These are phyloP conservation scores for Sesamia inferens DNA, from an alignment of 2,888 invertebrate genomes.

Conservation along the genomic window DNA sequence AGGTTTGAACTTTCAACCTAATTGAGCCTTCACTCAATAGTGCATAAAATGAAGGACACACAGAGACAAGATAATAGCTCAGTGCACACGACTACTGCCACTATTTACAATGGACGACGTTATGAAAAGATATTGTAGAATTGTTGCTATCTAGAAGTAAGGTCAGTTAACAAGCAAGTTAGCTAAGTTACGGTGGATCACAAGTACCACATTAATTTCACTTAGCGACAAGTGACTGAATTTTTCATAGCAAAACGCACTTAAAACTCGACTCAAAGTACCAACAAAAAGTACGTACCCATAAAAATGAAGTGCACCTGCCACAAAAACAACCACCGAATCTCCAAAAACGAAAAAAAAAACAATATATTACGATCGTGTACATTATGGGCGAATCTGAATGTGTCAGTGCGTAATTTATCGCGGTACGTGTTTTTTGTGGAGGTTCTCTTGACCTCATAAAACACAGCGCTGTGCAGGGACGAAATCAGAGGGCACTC, in stretches of 20 bases:
- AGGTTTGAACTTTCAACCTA: conserved; percentile 47
- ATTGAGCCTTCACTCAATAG: conserved; percentile 51
- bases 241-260: conserved; percentile 17
- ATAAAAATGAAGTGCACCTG: conserved; percentile 63
- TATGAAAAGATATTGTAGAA: not conserved
- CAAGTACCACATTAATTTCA: not conserved
- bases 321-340: conserved; percentile 66
- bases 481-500: conserved; percentile 84
- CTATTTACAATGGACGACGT: conserved; percentile 3
- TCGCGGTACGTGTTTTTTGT: conserved; percentile 88
- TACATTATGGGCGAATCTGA: conserved; percentile 88
- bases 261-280: conserved; percentile 17
- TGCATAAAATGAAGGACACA: conserved; percentile 44
- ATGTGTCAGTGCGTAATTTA: conserved; percentile 90
- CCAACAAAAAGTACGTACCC: conserved; percentile 45
- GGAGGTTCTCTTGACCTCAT: conserved; percentile 89
- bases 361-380: conserved; percentile 87
- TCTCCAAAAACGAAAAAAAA: conserved; percentile 74
- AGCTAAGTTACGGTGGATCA: not conserved
- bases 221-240: conserved; percentile 1
- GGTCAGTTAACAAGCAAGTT: not conserved
- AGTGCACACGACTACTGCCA: conserved; percentile 11
- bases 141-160: not conserved
- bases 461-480: conserved; percentile 86
- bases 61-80: conserved; percentile 31